These are phyloP conservation scores for Tortricodes alternella DNA, from an alignment of 2,888 invertebrate genomes.

Conservation along the genomic window DNA sequence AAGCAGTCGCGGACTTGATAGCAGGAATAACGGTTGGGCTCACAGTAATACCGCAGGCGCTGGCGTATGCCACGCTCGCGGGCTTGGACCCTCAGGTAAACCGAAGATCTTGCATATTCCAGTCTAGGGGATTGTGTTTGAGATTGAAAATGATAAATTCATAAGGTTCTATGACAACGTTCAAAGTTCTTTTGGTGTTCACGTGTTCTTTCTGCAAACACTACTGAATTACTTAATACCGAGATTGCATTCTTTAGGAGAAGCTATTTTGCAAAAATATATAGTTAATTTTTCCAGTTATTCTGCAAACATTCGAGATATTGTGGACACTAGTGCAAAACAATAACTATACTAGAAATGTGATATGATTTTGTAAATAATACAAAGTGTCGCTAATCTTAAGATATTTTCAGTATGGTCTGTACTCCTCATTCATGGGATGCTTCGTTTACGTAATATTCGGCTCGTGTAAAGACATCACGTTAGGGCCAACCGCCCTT, in stretches of 20 bases:
- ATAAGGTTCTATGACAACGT: background rate
- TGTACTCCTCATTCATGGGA: slow-evolving; percentile 97
- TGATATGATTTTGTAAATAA: too few species aligned
- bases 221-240: background rate
- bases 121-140: slow-evolving; percentile 5
- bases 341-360: too few species aligned
- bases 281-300: too few species aligned
- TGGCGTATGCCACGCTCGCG: slow-evolving; percentile 95
- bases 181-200: background rate
- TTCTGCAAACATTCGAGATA: too few species aligned
- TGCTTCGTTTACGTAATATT: slow-evolving; percentile 95
- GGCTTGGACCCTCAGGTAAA: slow-evolving; percentile 92
- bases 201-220: background rate
- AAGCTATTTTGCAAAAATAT: too few species aligned
- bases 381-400: background rate
- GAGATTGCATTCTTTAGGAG: background rate
- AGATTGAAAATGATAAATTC: slow-evolving; percentile 8
- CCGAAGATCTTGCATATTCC: slow-evolving; percentile 8
- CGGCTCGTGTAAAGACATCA: slow-evolving; percentile 94
- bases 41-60: slow-evolving; percentile 95
- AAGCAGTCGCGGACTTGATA: slow-evolving; percentile 92
- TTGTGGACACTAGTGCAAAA: too few species aligned
- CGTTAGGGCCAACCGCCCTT: slow-evolving; percentile 96
- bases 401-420: slow-evolving; percentile 88
- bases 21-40: slow-evolving; percentile 96